Base-by-base conservation (phyloP, 2,113 vertebrate species). In the Theropithecus gelada region DNA sequence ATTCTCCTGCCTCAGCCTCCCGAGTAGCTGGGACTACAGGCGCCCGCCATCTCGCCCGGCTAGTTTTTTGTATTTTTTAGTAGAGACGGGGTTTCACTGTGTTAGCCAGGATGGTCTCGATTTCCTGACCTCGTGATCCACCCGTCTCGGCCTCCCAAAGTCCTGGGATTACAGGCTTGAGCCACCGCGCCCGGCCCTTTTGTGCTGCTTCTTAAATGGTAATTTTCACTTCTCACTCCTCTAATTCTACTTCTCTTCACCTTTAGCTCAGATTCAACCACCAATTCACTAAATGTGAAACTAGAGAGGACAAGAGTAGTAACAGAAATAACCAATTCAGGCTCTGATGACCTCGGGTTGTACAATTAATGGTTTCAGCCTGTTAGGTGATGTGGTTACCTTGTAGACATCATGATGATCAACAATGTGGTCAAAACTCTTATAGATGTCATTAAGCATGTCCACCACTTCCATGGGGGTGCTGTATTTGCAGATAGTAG, bases 391-490 rank as follows among this genome's bases (percentile, higher is more conserved):
- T 6, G 23, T 70, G 78, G 27, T 98, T 97, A 99, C 99, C 99
- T 99, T 99, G 97, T 99, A 99, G 97, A 99, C 99, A 27, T 99
- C 99, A 8, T 99, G 99, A 97, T 99, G 99, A 96, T 99, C 99
- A 2, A 99, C 99, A 97, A 99, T 99, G 97, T 99, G 99, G 98
- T 99, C 99, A 88, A 99, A 99, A 97, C 99, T 99, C 98, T 99
- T 99, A 98, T 99, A 99, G 98, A 99, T 99, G 97, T 99, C 99
- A 1, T 99, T 99, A 61, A 99, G 99, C 99, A 99, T 99, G 99
- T 99, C 99, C 55, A 99, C 99, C 98, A 99, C 99, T 98, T 99
- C 99, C 99, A 99, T 99, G 95, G 99, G 99, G 1, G 99, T 99
- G 98, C 99, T 99, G 98, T 99, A 99, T 98, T 99, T 99, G 99